These are phyloP conservation scores for Urechis unicinctus DNA, from an alignment of 2,888 invertebrate species.

Conservation along the genomic window DNA sequence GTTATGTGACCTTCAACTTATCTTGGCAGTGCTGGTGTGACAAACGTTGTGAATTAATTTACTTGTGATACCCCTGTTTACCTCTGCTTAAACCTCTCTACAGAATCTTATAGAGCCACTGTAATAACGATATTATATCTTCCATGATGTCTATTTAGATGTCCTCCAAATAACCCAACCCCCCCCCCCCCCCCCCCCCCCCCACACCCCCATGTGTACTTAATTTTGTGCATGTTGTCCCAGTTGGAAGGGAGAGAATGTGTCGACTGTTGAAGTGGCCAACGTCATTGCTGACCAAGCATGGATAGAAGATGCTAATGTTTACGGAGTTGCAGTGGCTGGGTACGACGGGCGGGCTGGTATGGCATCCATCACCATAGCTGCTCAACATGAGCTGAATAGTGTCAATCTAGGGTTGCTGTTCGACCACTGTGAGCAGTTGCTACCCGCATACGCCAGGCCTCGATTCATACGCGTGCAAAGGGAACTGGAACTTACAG, in stretches of 20 bases:
- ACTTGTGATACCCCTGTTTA: too few relatives aligned
- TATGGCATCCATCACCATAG: slow-evolving; percentile 32
- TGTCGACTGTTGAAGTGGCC: slow-evolving; percentile 41
- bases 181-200: too few relatives aligned
- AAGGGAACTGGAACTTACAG: slow-evolving; percentile 23
- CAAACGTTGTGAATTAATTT: too few relatives aligned
- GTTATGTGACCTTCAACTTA: too few relatives aligned
- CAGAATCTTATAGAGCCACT: too few relatives aligned
- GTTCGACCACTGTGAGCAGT: slow-evolving; percentile 21
- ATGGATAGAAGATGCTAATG: slow-evolving; percentile 34
- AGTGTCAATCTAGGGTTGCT: slow-evolving; percentile 13
- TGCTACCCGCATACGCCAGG: slow-evolving; percentile 30
- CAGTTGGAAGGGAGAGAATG: slow-evolving; percentile 47
- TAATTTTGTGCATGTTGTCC: too few relatives aligned
- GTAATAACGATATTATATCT: too few relatives aligned
- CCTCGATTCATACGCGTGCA: slow-evolving; percentile 31
- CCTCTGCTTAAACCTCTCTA: too few relatives aligned
- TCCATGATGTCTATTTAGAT: too few relatives aligned
- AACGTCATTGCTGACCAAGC: slow-evolving; percentile 28
- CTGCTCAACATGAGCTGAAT: slow-evolving; percentile 15
- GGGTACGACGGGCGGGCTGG: slow-evolving; percentile 33
- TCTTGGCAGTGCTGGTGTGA: too few relatives aligned
- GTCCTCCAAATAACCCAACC: too few relatives aligned
- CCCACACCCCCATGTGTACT: too few relatives aligned
- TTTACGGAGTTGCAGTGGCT: slow-evolving; percentile 37